Conservation (phyloP, 2,113 vertebrate species). For the Perognathus longimembris region DNA sequence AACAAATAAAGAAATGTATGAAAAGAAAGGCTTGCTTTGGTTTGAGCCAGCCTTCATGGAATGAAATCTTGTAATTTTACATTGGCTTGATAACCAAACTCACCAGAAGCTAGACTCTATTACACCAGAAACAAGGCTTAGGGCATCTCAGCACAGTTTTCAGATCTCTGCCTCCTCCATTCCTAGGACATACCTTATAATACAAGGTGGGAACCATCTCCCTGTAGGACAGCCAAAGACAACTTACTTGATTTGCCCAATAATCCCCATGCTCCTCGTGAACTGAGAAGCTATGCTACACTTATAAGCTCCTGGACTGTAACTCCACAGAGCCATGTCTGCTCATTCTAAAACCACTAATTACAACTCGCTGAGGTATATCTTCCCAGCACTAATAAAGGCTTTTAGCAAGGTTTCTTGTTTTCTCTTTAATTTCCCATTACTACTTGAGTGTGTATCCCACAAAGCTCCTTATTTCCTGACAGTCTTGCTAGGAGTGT, state of each 20-base stretch:
- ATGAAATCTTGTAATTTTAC: not conserved
- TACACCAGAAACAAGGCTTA: not conserved
- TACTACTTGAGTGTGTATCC: not conserved
- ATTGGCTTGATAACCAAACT: not conserved
- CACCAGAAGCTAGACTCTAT: not conserved
- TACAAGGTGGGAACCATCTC: not conserved
- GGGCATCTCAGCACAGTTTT: not conserved
- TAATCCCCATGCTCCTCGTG: not conserved
- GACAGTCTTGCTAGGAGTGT: not conserved
- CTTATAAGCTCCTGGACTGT: not conserved
- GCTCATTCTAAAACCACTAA: not conserved
- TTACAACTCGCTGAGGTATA: too few species aligned
- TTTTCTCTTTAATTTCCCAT: not conserved
- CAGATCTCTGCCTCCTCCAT: not conserved
- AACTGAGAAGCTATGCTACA: not conserved
- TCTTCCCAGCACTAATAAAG: not conserved
- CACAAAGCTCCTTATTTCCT: not conserved
- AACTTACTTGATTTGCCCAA: not conserved
- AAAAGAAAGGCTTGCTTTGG: not conserved
- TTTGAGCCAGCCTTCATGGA: not conserved
- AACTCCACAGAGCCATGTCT: not conserved
- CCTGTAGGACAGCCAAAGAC: not conserved
- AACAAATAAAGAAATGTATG: too few species aligned
- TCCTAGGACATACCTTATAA: not conserved
- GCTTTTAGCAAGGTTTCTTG: not conserved